phyloP scores from a whole-genome alignment of 2,113 vertebrate species.

The Xiphias gladius region DNA sequence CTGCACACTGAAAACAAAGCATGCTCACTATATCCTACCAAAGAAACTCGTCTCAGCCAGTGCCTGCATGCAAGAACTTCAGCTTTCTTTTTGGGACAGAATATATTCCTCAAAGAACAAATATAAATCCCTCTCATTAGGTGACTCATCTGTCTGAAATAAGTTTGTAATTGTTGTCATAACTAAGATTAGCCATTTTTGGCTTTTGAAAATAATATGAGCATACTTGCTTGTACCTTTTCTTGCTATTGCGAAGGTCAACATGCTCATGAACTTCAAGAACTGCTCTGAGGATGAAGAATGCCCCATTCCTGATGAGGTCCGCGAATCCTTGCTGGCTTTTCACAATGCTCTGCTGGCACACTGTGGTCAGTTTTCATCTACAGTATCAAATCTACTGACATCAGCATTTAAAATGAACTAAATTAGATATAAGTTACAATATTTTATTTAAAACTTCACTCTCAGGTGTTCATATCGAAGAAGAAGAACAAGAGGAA shows the following conservation, averaged over 20 bases:
- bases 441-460: background rate
- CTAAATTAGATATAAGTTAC: background rate
- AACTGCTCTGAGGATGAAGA: conserved; percentile 86
- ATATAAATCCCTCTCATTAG: background rate
- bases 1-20: too few relatives aligned
- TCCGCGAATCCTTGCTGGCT: conserved; percentile 84
- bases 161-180: background rate
- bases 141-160: background rate
- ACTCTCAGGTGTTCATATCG: conserved; percentile 90
- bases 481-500: conserved; percentile 88
- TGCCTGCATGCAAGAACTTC: background rate
- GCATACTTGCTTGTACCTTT: background rate
- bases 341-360: conserved; percentile 90
- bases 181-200: background rate
- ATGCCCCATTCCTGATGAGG: conserved; percentile 87
- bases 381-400: background rate
- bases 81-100: background rate
- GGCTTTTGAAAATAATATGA: background rate
- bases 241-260: conserved; percentile 84
- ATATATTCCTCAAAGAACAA: background rate
- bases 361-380: conserved; percentile 89
- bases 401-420: background rate
- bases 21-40: background rate
- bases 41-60: background rate
- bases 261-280: conserved; percentile 95